A percentile compares a stretch with the other conserved stretches of the same genome.
phyloP scores from a whole-genome alignment of 2,888 invertebrate genomes.

The Caenorhabditis doughertyi region DNA sequence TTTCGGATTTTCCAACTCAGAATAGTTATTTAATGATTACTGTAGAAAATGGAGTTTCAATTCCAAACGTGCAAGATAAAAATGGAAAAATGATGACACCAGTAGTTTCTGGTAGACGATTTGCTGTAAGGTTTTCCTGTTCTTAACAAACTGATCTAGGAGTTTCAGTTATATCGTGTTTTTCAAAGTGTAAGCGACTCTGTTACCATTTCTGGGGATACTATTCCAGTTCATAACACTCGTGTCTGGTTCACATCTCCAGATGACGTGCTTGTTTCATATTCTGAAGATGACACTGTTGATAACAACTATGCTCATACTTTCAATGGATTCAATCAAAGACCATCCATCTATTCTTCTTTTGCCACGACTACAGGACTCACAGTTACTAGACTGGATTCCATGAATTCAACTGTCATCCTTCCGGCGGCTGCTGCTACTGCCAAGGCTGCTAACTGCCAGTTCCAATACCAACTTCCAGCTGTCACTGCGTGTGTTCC shows the following conservation, averaged over 20 bases:
- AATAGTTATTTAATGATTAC: constrained; percentile 38
- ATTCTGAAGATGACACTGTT: constrained; percentile 53
- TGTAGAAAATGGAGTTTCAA: constrained; percentile 49
- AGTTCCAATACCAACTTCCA: constrained; percentile 51
- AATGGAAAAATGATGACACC: constrained; percentile 38
- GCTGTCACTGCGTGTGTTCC: constrained; percentile 29
- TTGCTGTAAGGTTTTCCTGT: constrained; percentile 13
- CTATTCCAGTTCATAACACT: constrained; percentile 45
- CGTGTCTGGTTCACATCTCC: constrained; percentile 57
- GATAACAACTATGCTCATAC: constrained; percentile 61
- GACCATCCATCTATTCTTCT: constrained; percentile 49
- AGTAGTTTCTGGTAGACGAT: constrained; percentile 28
- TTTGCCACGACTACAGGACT: constrained; percentile 26
- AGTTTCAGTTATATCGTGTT: constrained; percentile 39
- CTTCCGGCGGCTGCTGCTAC: constrained; percentile 8
- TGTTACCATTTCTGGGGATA: constrained; percentile 34
- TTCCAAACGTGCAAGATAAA: constrained; percentile 48
- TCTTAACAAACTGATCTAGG: background rate
- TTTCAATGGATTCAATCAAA: constrained; percentile 51
- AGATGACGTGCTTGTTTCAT: constrained; percentile 55
- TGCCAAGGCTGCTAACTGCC: constrained; percentile 19
- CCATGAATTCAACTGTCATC: constrained; percentile 25
- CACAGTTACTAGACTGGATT: constrained; percentile 23
- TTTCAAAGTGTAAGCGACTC: constrained; percentile 34
- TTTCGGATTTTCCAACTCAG: constrained; percentile 42